Conservation (phyloP, 2,888 invertebrate genomes). For the Volucella zonaria region DNA sequence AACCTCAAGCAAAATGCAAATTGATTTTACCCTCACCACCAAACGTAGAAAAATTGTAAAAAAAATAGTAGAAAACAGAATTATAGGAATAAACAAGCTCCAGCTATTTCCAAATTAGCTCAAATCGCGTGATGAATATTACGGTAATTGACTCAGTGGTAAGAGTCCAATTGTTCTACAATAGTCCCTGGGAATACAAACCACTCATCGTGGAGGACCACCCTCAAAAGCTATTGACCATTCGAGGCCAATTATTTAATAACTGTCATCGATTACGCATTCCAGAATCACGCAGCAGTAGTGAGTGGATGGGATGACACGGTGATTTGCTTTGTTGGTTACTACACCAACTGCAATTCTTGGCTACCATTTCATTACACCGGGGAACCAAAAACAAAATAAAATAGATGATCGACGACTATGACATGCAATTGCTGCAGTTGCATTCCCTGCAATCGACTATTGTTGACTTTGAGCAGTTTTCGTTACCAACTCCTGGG, state of each 20-base stretch:
- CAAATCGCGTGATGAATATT: conserved; percentile 70
- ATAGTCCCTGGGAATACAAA: conserved; percentile 4
- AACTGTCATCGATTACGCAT: conserved; percentile 74
- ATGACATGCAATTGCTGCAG: conserved; percentile 52
- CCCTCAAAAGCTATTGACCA: conserved; percentile 30
- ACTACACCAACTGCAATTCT: conserved; percentile 20
- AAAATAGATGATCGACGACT: conserved; percentile 18
- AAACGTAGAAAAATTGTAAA: neutral
- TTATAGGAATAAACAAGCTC: conserved; percentile 65
- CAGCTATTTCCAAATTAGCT: conserved; percentile 62
- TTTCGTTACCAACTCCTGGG: neutral
- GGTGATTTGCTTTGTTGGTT: conserved; percentile 34
- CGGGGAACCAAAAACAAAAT: conserved; percentile 24
- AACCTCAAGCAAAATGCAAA: conserved; percentile 21
- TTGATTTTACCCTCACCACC: conserved; percentile 26
- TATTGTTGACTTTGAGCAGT: conserved; percentile 63
- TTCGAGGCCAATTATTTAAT: conserved; percentile 68
- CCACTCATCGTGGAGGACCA: conserved; percentile 5
- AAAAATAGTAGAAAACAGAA: conserved; percentile 36
- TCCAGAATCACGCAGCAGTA: conserved; percentile 64
- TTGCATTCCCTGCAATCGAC: conserved; percentile 31
- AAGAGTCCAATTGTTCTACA: conserved; percentile 49
- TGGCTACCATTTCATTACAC: conserved; percentile 28
- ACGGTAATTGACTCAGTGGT: conserved; percentile 66
- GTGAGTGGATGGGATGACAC: conserved; percentile 61